Base-by-base conservation (phyloP, 2,888 invertebrate species). In the Chrysolina haemoptera region DNA sequence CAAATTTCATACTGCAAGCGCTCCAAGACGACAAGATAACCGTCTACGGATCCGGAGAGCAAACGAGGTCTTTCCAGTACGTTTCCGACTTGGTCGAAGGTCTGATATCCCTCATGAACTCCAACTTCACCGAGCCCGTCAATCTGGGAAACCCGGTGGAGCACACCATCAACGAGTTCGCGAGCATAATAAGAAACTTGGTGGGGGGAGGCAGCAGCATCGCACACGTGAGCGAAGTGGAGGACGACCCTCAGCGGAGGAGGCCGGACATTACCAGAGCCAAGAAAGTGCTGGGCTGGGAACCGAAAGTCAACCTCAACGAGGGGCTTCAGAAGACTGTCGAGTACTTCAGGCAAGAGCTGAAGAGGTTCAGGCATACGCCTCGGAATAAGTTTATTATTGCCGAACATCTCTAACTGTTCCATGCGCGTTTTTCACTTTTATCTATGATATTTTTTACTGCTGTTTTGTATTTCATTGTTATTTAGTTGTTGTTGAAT, bases 111-210 rank as follows among this genome's bases (percentile, higher is more conserved):
- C 89, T 99, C 63, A 99, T 99, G 99, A 93, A 94, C 72, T 95
- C 97, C 16, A 98, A 97, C 89, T 98, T 96, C 87, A 93, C 96
- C 0, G 91, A 92, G 81, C 99, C 99, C 9, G 93, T 99, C 2
- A 99, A 99, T 89, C 89, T 99, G 76, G 99, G 99, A 53, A 99
- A 99, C 89, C 99, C 99, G 0, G 97, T 97, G 53, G 99, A 99
- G 88, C 96, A 98, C 87, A 96, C 97, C 1, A 99, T 99, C 82
- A 93, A 94, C 90, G 96, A 96, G 88, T 97, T 97, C 87, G 97
- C 96, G 0, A 89, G 92, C 74, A 94, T 96, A 82, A 96, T 97
- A 82, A 94, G 94, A 87, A 92, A 93, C 82, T 89, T 96, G 84
- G 94, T 95, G 85, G 98, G 97, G 14, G 96, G 96, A 40, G 92